Conservation (phyloP, 2,113 vertebrate species). For the Megaceryle torquata region DNA sequence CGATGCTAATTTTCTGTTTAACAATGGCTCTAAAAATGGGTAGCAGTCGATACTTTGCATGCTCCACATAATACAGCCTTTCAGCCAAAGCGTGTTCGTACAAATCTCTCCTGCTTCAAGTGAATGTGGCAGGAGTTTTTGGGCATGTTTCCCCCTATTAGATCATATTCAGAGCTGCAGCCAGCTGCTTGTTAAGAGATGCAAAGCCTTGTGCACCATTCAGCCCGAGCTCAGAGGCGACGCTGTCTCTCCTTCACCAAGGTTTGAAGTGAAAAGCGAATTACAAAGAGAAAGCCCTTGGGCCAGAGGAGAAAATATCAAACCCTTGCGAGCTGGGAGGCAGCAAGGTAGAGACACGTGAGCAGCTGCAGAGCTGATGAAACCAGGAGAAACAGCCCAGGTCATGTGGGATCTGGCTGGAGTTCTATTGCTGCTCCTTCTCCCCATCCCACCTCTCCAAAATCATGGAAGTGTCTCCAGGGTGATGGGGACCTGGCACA, state of each 20-base stretch:
- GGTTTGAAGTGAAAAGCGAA: neutral
- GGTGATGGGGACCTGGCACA: neutral
- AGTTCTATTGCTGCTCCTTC: neutral
- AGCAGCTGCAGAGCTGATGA: neutral
- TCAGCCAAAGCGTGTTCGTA: constrained; percentile 13
- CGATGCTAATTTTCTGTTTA: constrained; percentile 4
- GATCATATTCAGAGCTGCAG: constrained; percentile 18
- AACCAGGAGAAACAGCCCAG: neutral
- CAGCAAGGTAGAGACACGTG: neutral
- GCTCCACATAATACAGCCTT: constrained; percentile 5
- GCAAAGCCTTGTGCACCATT: constrained; percentile 16
- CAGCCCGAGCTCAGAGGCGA: neutral
- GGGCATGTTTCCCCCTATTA: constrained; percentile 5
- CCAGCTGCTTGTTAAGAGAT: constrained; percentile 36
- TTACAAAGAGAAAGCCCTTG: constrained; percentile 27
- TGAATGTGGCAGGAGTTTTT: constrained; percentile 27
- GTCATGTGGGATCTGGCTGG: neutral
- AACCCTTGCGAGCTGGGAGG: neutral
- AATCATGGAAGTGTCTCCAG: neutral
- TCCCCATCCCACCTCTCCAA: neutral
- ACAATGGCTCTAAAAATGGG: constrained; percentile 49
- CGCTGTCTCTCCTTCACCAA: neutral
- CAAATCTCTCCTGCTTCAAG: constrained; percentile 35
- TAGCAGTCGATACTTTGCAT: constrained; percentile 23
- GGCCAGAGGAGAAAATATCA: constrained; percentile 28